Percentiles rank a stretch among this genome's conserved stretches.
Conservation (phyloP, 1,140 invertebrate species). For the Lepidotrigona ventralis region DNA sequence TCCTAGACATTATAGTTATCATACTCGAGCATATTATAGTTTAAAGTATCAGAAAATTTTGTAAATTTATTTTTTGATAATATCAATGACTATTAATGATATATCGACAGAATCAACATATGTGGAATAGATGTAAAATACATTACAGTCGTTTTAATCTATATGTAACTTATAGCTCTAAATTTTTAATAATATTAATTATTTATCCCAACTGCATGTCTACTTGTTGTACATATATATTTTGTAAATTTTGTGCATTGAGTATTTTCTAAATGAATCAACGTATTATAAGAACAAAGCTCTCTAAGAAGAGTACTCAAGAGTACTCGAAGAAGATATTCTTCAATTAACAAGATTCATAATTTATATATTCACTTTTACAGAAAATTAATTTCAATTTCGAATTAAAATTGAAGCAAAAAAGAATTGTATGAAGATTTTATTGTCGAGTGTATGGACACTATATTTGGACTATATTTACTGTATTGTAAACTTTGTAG, state of each 20-base stretch:
- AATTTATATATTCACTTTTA: neutral
- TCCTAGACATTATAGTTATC: constrained; percentile 77
- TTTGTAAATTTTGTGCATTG: neutral
- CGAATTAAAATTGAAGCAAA: no score
- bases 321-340: no score
- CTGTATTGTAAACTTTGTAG: neutral
- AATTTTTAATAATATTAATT: neutral
- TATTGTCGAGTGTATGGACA: neutral
- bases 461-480: no score
- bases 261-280: no score
- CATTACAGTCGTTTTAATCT: neutral
- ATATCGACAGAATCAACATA: neutral
- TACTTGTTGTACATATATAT: neutral
- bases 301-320: no score
- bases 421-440: neutral
- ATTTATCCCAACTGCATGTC: neutral
- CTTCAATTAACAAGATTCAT: neutral
- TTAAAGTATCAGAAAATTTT: constrained; percentile 77
- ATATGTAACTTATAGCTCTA: no score
- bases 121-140: constrained; percentile 4
- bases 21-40: constrained; percentile 78
- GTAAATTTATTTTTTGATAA: constrained; percentile 54
- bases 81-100: neutral
- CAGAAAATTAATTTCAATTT: neutral
- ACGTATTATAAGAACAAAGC: neutral